phyloP scores from a whole-genome alignment of 2,888 invertebrate genomes.

The Protodeltote pygarga region DNA sequence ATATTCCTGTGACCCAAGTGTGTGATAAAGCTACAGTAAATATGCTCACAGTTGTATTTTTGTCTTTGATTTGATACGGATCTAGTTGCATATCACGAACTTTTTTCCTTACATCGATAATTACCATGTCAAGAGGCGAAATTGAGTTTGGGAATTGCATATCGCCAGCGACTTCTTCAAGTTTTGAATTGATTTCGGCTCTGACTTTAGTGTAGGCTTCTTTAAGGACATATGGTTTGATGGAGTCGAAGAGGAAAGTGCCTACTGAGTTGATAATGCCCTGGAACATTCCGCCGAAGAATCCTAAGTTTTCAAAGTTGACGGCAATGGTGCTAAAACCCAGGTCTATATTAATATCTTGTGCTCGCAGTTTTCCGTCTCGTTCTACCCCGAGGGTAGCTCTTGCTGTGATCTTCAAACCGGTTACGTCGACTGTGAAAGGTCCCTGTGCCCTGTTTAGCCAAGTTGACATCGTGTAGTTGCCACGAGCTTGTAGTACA shows the following conservation, averaged over 20 bases:
- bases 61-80: conserved; percentile 91
- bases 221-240: conserved; percentile 93
- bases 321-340: conserved; percentile 91
- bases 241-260: conserved; percentile 93
- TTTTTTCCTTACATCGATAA: conserved; percentile 91
- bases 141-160: conserved; percentile 94
- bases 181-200: conserved; percentile 90
- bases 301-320: conserved; percentile 94
- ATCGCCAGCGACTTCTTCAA: conserved; percentile 89
- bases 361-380: conserved; percentile 92
- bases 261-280: conserved; percentile 94
- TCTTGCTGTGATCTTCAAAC: conserved; percentile 89
- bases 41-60: conserved; percentile 89
- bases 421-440: conserved; percentile 91
- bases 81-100: conserved; percentile 90
- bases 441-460: conserved; percentile 90
- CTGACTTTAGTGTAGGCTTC: conserved; percentile 92
- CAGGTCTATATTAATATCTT: conserved; percentile 93
- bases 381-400: conserved; percentile 91
- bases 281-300: conserved; percentile 90
- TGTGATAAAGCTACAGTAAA: conserved; percentile 90
- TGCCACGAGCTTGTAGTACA: conserved; percentile 90
- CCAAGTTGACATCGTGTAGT: conserved; percentile 91
- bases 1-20: conserved; percentile 93
- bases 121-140: conserved; percentile 93